Base-by-base conservation (phyloP, 1,140 invertebrate species). In the Caenorhabditis elegans region DNA sequence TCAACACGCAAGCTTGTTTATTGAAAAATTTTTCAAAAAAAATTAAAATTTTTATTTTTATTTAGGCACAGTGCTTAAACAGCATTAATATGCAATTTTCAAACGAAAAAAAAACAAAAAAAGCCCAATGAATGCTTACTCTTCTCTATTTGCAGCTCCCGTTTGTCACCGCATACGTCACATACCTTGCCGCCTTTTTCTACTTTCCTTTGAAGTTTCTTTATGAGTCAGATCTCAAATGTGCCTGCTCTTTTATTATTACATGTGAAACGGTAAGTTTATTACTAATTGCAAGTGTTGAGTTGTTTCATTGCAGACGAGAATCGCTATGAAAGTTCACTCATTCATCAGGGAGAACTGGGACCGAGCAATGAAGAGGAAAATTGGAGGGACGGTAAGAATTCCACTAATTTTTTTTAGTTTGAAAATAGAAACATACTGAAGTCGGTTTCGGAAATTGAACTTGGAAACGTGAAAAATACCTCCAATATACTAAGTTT, bases 221-320 rank as follows among this genome's bases (percentile, higher is more conserved):
- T 4, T 90, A 86, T 55, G 55, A 78, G 22, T 80, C 51, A 43
- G 19, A 87, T 22, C 76, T 89, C 2, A 86, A 87, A n/a, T 86
- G 86, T 43, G 88, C 88, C 22, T 89, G 87, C 48, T 90, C 88
- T 43, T 89, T 90, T 76, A 88, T 89, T 28, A 89, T 89, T 28
- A 90, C 89, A 11, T 90, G 88, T 34, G 88, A 89, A 84, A 89
- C 90, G 76, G 87, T 88, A 31, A 49, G 87, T 86, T 55, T 34
- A 80, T 17, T n/a, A 43, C 8, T 60, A 11, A 26, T 39, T 43
- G 19, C 15, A n/a, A 53, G 46, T 39, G 13, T 76, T 46, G 31
- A 78, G 34, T 43, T 75, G 10, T 22, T 19, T 76, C n/a, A 46
- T 83, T 80, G 2, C 82, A 88, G 88, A 89, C 88, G 8, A 82